Conservation (phyloP, 2,888 invertebrate genomes). For the Zygothrica quintamaculata region DNA sequence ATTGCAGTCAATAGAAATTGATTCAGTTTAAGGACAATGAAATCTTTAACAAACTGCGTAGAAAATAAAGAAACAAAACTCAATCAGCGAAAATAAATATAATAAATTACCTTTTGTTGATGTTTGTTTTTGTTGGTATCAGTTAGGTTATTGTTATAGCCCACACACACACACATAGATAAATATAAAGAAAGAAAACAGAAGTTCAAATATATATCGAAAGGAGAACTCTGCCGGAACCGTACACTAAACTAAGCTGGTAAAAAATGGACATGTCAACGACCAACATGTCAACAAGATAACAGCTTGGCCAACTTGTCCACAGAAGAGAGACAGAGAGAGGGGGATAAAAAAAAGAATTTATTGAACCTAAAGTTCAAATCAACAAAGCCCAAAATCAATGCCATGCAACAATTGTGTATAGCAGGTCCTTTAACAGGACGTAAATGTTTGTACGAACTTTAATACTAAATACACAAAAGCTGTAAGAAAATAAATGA, state of each 20-base stretch:
- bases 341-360: constrained; percentile 18
- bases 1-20: constrained; percentile 57
- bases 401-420: constrained; percentile 49
- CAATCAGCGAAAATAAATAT: constrained; percentile 26
- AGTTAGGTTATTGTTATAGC: constrained; percentile 31
- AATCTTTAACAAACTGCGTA: too few relatives aligned
- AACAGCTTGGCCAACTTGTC: constrained; percentile 43
- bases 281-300: constrained; percentile 75
- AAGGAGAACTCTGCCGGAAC: constrained; percentile 21
- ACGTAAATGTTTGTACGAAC: too few relatives aligned
- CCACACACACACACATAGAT: constrained; percentile 9
- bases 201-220: constrained; percentile 37
- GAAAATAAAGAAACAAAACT: constrained; percentile 16
- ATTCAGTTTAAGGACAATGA: constrained; percentile 40
- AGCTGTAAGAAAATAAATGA: too few relatives aligned
- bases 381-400: constrained; percentile 61
- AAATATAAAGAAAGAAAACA: constrained; percentile 28
- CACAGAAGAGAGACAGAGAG: too few relatives aligned
- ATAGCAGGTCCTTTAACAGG: neutral
- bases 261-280: constrained; percentile 77
- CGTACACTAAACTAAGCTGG: constrained; percentile 32
- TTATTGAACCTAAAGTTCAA: constrained; percentile 51
- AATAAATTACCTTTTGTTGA: constrained; percentile 59
- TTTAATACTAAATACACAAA: too few relatives aligned
- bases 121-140: constrained; percentile 42